These are phyloP conservation scores for Drosophila pseudoobscura DNA, from an alignment of 1,140 invertebrate genomes.

Conservation along the genomic window DNA sequence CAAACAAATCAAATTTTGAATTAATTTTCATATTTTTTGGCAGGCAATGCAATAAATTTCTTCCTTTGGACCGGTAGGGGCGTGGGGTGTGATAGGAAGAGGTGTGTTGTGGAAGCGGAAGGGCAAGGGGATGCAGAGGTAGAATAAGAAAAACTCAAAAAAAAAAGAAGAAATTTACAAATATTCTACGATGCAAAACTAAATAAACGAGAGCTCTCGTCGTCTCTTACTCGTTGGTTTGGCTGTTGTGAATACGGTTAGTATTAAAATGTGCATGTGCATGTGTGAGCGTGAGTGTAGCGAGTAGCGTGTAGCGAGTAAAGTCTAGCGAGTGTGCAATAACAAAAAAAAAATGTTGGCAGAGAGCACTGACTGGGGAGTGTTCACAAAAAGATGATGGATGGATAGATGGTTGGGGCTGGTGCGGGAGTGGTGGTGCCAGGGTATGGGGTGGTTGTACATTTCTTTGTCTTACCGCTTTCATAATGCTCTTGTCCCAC, in stretches of 20 bases:
- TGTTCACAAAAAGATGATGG: slow-evolving; percentile 18
- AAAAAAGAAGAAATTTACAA: too few relatives aligned
- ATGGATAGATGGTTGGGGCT: neutral
- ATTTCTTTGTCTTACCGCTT: slow-evolving; percentile 90
- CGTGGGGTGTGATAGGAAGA: neutral
- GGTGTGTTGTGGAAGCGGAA: neutral
- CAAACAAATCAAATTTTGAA: slow-evolving; percentile 49
- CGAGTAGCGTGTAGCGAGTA: neutral
- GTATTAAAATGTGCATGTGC: neutral
- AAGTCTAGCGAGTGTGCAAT: neutral
- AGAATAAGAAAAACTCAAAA: neutral
- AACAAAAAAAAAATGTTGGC: slow-evolving; percentile 6
- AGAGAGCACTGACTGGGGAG: slow-evolving; percentile 1
- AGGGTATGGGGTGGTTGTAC: slow-evolving; percentile 7
- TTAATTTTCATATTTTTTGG: slow-evolving; percentile 45
- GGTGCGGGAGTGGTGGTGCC: neutral
- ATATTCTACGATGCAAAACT: neutral
- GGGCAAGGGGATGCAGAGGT: neutral
- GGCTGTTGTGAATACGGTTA: too few relatives aligned
- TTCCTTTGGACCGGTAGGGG: neutral
- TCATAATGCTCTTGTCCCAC: slow-evolving; percentile 99
- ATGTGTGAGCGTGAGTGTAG: neutral
- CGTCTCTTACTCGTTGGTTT: too few relatives aligned
- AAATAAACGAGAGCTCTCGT: neutral
- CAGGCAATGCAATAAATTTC: slow-evolving; percentile 23